These are phyloP conservation scores for Drosophila tanythrix DNA, from an alignment of 2,888 invertebrate species.

Conservation along the genomic window DNA sequence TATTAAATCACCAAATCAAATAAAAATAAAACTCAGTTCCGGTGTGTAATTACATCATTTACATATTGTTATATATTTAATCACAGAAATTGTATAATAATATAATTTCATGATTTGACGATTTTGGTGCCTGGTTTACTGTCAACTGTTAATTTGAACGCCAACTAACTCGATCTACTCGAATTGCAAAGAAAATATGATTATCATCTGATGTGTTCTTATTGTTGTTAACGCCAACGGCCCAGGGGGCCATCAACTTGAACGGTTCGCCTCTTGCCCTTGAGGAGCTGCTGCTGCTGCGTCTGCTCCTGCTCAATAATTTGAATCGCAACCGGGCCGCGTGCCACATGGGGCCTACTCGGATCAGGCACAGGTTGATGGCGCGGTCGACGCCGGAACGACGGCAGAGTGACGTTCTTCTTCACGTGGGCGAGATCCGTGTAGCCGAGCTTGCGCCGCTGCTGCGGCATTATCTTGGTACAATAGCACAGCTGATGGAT, in stretches of 20 bases:
- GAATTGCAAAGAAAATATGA: constrained; percentile 35
- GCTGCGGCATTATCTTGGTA: constrained; percentile 66
- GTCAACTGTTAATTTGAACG: constrained; percentile 43
- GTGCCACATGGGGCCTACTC: constrained; percentile 49
- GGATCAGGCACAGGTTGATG: constrained; percentile 31
- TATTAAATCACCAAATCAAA: not conserved
- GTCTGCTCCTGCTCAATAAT: constrained; percentile 54
- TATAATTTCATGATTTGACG: constrained; percentile 1
- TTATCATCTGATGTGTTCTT: not conserved
- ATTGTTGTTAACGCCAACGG: constrained; percentile 41
- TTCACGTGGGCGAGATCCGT: constrained; percentile 71
- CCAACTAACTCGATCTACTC: constrained; percentile 24
- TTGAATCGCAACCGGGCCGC: constrained; percentile 43
- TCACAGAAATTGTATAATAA: constrained; percentile 46
- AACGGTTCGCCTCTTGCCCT: constrained; percentile 38
- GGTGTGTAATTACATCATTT: not conserved
- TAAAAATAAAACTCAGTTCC: not conserved
- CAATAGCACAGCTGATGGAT: constrained; percentile 69
- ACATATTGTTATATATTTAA: not conserved
- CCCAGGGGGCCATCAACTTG: constrained; percentile 45
- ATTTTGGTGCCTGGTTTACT: constrained; percentile 11
- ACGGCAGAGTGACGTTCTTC: constrained; percentile 66
- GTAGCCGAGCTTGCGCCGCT: constrained; percentile 63
- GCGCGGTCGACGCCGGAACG: constrained; percentile 37
- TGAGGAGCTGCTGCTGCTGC: constrained; percentile 40